phyloP scores from a whole-genome alignment of 2,888 invertebrate genomes.

The Eucriotettix oculatus region DNA sequence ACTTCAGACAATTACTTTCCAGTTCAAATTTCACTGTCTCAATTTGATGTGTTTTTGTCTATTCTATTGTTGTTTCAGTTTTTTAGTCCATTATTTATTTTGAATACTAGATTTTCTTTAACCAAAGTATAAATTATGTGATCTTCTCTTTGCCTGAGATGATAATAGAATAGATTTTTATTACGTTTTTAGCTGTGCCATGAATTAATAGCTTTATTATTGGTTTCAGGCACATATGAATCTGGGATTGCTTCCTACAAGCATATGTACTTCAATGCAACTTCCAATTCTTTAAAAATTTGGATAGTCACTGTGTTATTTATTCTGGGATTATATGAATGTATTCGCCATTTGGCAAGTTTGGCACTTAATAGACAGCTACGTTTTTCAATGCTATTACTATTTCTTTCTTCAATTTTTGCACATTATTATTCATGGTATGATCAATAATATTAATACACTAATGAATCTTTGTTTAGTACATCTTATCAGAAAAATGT shows the following conservation, averaged over 20 bases:
- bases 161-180: not conserved
- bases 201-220: not conserved
- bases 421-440: constrained; percentile 50
- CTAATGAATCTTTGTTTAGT: too few relatives aligned
- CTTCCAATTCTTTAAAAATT: constrained; percentile 45
- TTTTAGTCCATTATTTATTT: not conserved
- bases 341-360: constrained; percentile 35
- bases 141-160: too few relatives aligned
- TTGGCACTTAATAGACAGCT: constrained; percentile 34
- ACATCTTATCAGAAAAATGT: too few relatives aligned
- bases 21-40: not conserved
- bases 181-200: not conserved
- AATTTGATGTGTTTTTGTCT: not conserved
- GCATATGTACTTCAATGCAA: constrained; percentile 54
- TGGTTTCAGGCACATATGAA: constrained; percentile 41
- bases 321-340: constrained; percentile 42
- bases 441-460: not conserved
- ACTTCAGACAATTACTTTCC: too few relatives aligned
- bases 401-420: constrained; percentile 44
- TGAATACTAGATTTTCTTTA: not conserved
- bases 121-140: too few relatives aligned
- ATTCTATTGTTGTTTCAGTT: not conserved
- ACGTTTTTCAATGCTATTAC: constrained; percentile 40
- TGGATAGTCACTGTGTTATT: constrained; percentile 42
- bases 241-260: constrained; percentile 51